Evolutionary conservation across 1,140 invertebrate species (phyloP).

Genomic region (Panagrolaimus sp.): DNA sequence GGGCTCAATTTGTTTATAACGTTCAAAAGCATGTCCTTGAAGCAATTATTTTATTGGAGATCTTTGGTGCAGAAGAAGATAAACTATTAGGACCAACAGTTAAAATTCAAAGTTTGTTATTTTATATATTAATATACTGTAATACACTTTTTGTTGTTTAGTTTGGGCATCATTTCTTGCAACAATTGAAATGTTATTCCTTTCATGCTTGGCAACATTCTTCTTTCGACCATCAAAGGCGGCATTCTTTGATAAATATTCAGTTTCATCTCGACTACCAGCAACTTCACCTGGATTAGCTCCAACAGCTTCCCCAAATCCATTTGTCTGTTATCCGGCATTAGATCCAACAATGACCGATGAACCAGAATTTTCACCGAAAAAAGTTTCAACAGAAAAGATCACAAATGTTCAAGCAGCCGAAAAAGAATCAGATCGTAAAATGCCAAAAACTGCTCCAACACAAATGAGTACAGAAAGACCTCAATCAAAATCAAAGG

Average conservation of each 20-base stretch:
- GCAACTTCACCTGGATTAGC: too few relatives aligned
- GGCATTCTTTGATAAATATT: slow-evolving; percentile 7
- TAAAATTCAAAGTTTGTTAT: slow-evolving; percentile 46
- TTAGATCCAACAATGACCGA: too few relatives aligned
- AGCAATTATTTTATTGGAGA: slow-evolving; percentile 45
- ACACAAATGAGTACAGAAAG: too few relatives aligned
- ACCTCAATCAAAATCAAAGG: too few relatives aligned
- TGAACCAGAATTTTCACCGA: too few relatives aligned
- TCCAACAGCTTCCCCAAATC: too few relatives aligned
- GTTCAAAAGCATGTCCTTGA: slow-evolving; percentile 54
- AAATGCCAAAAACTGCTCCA: too few relatives aligned
- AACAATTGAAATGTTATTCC: slow-evolving; percentile 51
- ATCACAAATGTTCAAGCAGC: too few relatives aligned
- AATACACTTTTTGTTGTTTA: slow-evolving; percentile 24
- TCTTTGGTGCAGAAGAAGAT: slow-evolving; percentile 32
- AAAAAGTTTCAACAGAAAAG: too few relatives aligned
- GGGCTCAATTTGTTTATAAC: slow-evolving; percentile 45
- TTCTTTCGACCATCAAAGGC: slow-evolving; percentile 33
- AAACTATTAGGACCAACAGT: slow-evolving; percentile 43
- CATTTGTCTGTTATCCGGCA: too few relatives aligned
- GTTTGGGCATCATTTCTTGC: slow-evolving; percentile 54
- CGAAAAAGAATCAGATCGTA: too few relatives aligned
- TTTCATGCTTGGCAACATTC: slow-evolving; percentile 43
- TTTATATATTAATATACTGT: background rate
- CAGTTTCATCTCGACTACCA: background rate